phyloP scores from a whole-genome alignment of 2,888 invertebrate genomes.

The Oligia latruncula region DNA sequence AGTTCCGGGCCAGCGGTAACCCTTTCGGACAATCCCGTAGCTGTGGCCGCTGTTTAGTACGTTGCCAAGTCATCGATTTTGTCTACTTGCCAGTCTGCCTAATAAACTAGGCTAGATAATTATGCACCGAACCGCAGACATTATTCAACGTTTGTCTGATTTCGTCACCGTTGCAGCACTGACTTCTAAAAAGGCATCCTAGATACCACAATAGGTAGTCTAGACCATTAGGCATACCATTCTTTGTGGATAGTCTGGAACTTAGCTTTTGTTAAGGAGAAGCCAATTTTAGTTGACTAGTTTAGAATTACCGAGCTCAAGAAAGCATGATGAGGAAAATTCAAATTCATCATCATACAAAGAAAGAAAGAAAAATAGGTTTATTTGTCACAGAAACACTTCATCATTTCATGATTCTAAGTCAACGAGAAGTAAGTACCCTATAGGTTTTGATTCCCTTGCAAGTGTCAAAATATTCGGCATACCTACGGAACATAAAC shows the following conservation, averaged over 20 bases:
- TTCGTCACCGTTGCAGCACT: slow-evolving; percentile 63
- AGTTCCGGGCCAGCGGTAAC: no score
- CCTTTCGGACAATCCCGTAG: no score
- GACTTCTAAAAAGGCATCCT: slow-evolving; percentile 77
- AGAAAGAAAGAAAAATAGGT: no score
- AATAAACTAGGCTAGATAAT: slow-evolving; percentile 7
- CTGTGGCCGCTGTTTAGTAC: background rate
- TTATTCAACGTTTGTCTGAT: slow-evolving; percentile 58
- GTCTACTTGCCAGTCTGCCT: slow-evolving; percentile 5
- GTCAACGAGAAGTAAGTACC: no score
- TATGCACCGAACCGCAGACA: slow-evolving; percentile 42
- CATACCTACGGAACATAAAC: no score
- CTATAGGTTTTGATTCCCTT: no score
- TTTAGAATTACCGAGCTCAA: background rate
- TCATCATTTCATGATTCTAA: no score
- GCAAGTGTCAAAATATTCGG: no score
- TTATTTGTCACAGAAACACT: no score
- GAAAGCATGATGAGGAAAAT: background rate
- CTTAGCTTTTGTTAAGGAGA: slow-evolving; percentile 78
- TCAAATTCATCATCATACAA: no score
- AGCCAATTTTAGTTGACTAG: background rate
- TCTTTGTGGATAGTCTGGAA: slow-evolving; percentile 72
- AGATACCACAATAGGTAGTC: slow-evolving; percentile 70
- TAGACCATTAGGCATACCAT: slow-evolving; percentile 77
- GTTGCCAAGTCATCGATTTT: background rate